Evolutionary conservation across 2,888 invertebrate species (phyloP).

Genomic region (Galeruca laticollis): DNA sequence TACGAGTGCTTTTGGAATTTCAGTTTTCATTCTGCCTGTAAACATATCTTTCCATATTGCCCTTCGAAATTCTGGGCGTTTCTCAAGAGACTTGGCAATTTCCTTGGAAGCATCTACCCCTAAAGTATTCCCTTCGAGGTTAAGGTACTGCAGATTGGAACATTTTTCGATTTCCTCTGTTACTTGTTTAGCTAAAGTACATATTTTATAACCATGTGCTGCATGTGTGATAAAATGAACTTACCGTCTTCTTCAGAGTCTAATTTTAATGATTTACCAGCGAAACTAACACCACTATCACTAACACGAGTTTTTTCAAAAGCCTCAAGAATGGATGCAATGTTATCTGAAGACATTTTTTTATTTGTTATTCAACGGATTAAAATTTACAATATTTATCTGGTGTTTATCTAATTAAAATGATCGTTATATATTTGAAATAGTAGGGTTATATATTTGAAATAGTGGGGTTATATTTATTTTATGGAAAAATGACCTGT

Average conservation of each 20-base stretch:
- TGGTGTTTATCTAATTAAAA: constrained; percentile 13
- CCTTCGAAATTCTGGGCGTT: constrained; percentile 81
- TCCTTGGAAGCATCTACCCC: constrained; percentile 90
- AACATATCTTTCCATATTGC: constrained; percentile 98
- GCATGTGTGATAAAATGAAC: constrained; percentile 42
- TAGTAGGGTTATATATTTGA: too few relatives aligned
- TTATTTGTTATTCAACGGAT: constrained; percentile 5
- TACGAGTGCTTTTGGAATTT: constrained; percentile 93
- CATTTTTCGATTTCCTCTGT: constrained; percentile 82
- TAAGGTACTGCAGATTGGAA: constrained; percentile 77
- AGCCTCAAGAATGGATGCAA: constrained; percentile 70
- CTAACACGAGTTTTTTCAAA: constrained; percentile 67
- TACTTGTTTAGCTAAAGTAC: constrained; percentile 75
- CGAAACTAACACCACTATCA: constrained; percentile 81
- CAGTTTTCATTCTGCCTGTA: constrained; percentile 93
- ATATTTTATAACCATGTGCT: not conserved
- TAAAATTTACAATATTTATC: not conserved
- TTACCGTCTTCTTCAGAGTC: constrained; percentile 84
- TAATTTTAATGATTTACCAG: constrained; percentile 83
- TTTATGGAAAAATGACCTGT: constrained; percentile 8
- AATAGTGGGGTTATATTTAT: not conserved
- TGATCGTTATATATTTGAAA: constrained; percentile 30
- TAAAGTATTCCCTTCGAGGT: constrained; percentile 92
- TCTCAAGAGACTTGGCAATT: constrained; percentile 83
- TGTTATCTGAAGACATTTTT: constrained; percentile 59